A percentile compares a stretch with the other conserved stretches of the same genome.
These are phyloP conservation scores for Scartelaos histophorus DNA, from an alignment of 2,113 vertebrate genomes.

Conservation along the genomic window DNA sequence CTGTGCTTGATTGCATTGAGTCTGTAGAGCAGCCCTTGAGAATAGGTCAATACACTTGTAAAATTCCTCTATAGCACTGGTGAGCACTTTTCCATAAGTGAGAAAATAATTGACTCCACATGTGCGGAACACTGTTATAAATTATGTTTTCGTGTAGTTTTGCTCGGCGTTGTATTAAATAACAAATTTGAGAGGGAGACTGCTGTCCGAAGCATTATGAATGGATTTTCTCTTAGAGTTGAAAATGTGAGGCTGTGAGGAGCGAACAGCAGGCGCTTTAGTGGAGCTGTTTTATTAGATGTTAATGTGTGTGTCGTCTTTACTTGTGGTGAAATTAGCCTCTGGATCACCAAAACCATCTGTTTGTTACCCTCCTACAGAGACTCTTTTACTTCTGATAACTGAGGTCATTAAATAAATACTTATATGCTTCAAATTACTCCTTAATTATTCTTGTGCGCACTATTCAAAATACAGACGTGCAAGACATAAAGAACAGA, in stretches of 20 bases:
- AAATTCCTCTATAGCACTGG: constrained; percentile 60
- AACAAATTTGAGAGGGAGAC: neutral
- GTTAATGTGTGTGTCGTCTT: constrained; percentile 97
- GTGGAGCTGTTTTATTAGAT: constrained; percentile 99
- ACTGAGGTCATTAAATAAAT: constrained; percentile 54
- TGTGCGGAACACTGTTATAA: constrained; percentile 60
- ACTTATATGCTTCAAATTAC: constrained; percentile 47
- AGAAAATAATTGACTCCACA: constrained; percentile 72
- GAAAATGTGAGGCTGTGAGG: constrained; percentile 83
- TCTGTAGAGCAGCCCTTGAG: constrained; percentile 67
- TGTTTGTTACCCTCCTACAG: constrained; percentile 91
- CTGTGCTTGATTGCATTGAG: constrained; percentile 69
- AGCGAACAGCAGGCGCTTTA: constrained; percentile 94
- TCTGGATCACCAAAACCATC: constrained; percentile 98
- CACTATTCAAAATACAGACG: neutral
- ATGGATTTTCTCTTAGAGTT: constrained; percentile 90
- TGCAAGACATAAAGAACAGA: neutral
- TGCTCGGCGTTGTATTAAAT: constrained; percentile 37
- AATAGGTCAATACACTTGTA: constrained; percentile 71
- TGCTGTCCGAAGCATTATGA: neutral
- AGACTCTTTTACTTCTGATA: constrained; percentile 76
- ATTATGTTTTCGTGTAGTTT: constrained; percentile 49
- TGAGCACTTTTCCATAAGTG: constrained; percentile 65
- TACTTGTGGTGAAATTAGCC: constrained; percentile 98
- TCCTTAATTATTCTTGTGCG: constrained; percentile 52